These are phyloP conservation scores for Artibeus lituratus DNA, from an alignment of 2,797 vertebrate species.

Conservation along the genomic window DNA sequence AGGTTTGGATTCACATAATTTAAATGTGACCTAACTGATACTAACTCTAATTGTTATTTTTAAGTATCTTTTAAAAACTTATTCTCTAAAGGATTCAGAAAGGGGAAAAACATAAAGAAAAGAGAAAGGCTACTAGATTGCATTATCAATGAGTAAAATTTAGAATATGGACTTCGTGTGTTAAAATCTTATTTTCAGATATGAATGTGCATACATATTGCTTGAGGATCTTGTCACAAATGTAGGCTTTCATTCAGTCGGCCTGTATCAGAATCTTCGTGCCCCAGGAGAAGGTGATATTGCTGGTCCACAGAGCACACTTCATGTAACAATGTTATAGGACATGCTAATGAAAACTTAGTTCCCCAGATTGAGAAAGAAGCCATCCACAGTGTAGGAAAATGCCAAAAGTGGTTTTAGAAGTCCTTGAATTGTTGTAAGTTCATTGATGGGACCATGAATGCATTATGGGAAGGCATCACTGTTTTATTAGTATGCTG, in stretches of 20 bases:
- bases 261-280: background rate
- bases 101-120: background rate
- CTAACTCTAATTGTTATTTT: background rate
- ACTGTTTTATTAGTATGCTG: background rate
- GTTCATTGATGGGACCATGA: background rate
- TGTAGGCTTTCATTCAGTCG: background rate
- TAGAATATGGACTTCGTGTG: background rate
- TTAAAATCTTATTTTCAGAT: constrained; percentile 21
- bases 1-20: background rate
- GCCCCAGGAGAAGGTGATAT: background rate
- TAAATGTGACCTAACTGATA: background rate
- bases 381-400: background rate
- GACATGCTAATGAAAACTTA: background rate
- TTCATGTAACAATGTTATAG: background rate
- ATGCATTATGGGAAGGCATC: background rate
- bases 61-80: background rate
- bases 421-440: background rate
- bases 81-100: background rate
- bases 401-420: background rate
- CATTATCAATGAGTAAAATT: background rate
- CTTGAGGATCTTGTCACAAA: background rate
- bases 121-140: background rate
- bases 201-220: background rate
- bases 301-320: background rate
- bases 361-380: background rate